phyloP scores from a whole-genome alignment of 2,888 invertebrate genomes.

The Gasteruption jaculator region DNA sequence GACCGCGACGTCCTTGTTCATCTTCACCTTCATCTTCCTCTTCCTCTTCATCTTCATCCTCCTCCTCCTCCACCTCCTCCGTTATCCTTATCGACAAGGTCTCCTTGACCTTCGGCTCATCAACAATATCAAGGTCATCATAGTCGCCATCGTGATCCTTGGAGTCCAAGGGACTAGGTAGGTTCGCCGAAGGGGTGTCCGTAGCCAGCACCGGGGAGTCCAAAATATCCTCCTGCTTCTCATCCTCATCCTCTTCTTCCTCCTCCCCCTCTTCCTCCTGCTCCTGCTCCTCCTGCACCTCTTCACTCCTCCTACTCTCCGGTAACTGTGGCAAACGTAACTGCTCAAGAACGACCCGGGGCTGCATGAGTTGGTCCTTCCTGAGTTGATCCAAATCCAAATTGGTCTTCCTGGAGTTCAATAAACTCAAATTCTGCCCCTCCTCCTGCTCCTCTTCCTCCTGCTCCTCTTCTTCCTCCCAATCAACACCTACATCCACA shows the following conservation, averaged over 20 bases:
- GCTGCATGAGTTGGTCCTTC: slow-evolving; percentile 42
- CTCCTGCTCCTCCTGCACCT: slow-evolving; percentile 22
- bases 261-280: slow-evolving; percentile 20
- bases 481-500: slow-evolving; percentile 14
- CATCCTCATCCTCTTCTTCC: slow-evolving; percentile 23
- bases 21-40: slow-evolving; percentile 1
- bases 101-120: too few species aligned
- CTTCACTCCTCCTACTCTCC: slow-evolving; percentile 25
- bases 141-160: too few species aligned
- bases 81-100: neutral
- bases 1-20: too few species aligned
- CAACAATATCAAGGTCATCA: too few species aligned
- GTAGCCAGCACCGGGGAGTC: slow-evolving; percentile 38
- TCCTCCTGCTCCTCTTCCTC: slow-evolving; percentile 19
- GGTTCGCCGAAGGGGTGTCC: slow-evolving; percentile 36
- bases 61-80: slow-evolving; percentile 4
- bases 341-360: slow-evolving; percentile 45
- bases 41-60: slow-evolving; percentile 7
- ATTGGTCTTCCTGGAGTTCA: too few species aligned
- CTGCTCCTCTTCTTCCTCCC: slow-evolving; percentile 18
- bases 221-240: slow-evolving; percentile 28
- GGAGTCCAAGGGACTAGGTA: slow-evolving; percentile 31
- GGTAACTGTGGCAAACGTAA: slow-evolving; percentile 39
- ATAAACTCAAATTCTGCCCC: too few species aligned
- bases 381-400: too few species aligned